Conservation (phyloP, 2,888 invertebrate genomes). For the Lasioglossum marginatum region DNA sequence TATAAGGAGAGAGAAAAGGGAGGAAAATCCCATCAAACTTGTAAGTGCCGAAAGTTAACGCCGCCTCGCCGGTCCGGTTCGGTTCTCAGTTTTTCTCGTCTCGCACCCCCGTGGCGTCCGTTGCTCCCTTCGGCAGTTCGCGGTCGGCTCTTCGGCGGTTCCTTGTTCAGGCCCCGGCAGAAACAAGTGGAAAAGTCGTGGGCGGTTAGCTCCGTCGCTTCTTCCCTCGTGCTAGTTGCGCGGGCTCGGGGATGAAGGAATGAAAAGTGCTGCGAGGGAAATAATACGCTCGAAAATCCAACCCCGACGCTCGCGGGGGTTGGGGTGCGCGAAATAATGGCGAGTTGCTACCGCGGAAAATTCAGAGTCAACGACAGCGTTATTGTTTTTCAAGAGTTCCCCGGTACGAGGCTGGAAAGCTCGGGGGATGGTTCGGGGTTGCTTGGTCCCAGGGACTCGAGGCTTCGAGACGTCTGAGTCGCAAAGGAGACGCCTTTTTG, state of each 20-base stretch:
- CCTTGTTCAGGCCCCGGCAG: conserved; percentile 44
- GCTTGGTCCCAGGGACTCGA: neutral
- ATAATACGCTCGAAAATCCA: conserved; percentile 75
- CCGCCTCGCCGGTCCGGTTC: conserved; percentile 37
- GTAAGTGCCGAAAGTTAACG: conserved; percentile 76
- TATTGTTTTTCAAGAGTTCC: conserved; percentile 76
- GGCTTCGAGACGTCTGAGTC: conserved; percentile 2
- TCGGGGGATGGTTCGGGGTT: neutral
- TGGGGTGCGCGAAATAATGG: conserved; percentile 66
- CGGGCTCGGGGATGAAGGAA: conserved; percentile 25
- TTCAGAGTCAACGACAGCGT: conserved; percentile 74
- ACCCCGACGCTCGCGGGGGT: conserved; percentile 43
- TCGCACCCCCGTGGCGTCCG: neutral
- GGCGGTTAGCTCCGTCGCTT: conserved; percentile 55
- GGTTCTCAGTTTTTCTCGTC: conserved; percentile 59
- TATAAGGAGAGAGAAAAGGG: conserved; percentile 40
- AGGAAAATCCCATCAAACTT: conserved; percentile 77
- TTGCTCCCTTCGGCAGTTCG: conserved; percentile 1
- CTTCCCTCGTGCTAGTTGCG: conserved; percentile 25
- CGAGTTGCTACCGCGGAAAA: conserved; percentile 71
- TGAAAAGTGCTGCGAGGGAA: conserved; percentile 75
- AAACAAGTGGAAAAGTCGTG: conserved; percentile 71
- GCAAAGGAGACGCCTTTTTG: conserved; percentile 50
- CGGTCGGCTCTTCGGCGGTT: conserved; percentile 13
- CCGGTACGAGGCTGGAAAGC: conserved; percentile 24